A percentile compares a stretch with the other conserved stretches of the same genome.
These are phyloP conservation scores for Brachionus calyciflorus DNA, from an alignment of 1,140 invertebrate genomes.

Conservation along the genomic window DNA sequence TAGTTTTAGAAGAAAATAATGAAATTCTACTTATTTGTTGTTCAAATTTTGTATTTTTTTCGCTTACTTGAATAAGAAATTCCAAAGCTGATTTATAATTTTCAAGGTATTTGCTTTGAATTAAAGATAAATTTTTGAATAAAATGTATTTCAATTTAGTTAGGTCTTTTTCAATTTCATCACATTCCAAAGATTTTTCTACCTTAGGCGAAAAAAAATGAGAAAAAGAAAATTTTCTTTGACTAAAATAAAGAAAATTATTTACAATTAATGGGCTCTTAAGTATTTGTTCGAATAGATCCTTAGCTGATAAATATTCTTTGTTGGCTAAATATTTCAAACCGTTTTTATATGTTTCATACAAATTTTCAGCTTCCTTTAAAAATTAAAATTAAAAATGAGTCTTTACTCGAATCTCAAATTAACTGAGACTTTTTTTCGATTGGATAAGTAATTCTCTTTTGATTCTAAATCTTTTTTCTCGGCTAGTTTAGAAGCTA, in stretches of 20 bases:
- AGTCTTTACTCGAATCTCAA: no score
- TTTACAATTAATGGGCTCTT: neutral
- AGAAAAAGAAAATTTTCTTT: neutral
- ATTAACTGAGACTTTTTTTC: no score
- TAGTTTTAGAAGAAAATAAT: neutral
- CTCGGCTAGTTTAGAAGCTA: neutral
- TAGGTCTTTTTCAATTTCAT: conserved; percentile 7
- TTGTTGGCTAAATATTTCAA: neutral
- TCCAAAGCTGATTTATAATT: neutral
- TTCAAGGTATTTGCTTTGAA: neutral
- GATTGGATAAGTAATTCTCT: neutral
- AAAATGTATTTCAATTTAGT: conserved; percentile 15
- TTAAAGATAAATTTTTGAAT: conserved; percentile 21
- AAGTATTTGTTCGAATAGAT: neutral
- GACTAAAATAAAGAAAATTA: neutral
- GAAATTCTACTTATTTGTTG: neutral
- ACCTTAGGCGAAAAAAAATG: no score
- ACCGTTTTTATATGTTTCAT: neutral
- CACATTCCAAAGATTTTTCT: neutral
- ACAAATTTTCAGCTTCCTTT: conserved; percentile 36
- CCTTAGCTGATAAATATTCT: neutral
- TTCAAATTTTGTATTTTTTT: neutral
- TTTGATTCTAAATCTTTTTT: neutral
- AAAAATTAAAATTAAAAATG: neutral
- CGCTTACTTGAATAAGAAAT: neutral